Conservation (phyloP, 2,113 vertebrate species). For the Lagenorhynchus albirostris region DNA sequence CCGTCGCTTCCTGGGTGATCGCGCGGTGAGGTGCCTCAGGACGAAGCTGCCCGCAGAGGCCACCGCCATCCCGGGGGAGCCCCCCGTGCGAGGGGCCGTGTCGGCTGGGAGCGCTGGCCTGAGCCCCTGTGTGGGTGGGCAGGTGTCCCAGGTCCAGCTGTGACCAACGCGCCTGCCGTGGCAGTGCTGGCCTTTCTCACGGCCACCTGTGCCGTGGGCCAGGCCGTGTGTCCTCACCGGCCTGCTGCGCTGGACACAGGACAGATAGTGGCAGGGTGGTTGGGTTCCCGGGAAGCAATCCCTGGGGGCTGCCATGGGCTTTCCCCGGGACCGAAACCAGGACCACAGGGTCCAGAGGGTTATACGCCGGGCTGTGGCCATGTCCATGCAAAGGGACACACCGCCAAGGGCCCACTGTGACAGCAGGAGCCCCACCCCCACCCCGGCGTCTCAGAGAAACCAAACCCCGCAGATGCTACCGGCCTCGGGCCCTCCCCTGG, state of each 20-base stretch:
- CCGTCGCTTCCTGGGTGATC: neutral
- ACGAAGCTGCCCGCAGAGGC: neutral
- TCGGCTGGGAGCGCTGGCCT: neutral
- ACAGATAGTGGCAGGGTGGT: fast-evolving
- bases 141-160: fast-evolving
- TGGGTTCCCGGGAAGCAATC: neutral
- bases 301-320: neutral
- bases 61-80: neutral
- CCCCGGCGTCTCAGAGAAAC: neutral
- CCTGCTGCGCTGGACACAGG: neutral
- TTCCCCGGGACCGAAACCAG: neutral
- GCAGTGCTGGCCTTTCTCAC: too few species aligned
- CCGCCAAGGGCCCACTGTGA: neutral
- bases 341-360: neutral
- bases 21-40: neutral
- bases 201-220: neutral
- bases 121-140: neutral
- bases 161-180: neutral
- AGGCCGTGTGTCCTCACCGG: fast-evolving
- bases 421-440: neutral
- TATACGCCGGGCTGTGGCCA: neutral
- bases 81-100: neutral
- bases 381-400: neutral
- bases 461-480: fast-evolving
- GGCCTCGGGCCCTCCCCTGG: too few species aligned